Evolutionary conservation across 2,888 invertebrate species (phyloP).

Genomic region (Caradrina kadenii): DNA sequence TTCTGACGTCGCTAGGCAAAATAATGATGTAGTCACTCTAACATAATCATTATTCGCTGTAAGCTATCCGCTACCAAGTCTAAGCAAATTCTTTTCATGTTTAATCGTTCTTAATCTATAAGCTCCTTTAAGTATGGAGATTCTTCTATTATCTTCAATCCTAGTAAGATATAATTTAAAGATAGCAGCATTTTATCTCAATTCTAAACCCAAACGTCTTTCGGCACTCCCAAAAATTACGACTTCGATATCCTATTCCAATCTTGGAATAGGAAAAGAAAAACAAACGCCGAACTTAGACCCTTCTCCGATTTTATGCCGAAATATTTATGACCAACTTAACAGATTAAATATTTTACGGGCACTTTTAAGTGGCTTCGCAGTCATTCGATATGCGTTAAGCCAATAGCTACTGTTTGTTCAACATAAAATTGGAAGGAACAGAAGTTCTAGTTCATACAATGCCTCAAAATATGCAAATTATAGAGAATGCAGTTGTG

Average conservation of each 20-base stretch:
- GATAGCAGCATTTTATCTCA: background rate
- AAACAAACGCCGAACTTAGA: conserved; percentile 53
- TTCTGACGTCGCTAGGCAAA: no score
- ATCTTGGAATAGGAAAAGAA: conserved; percentile 46
- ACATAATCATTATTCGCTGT: no score
- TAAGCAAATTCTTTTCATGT: no score
- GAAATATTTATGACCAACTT: conserved; percentile 66
- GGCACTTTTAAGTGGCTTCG: conserved; percentile 63
- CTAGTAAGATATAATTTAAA: background rate
- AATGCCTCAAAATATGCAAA: background rate
- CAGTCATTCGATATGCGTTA: conserved; percentile 66
- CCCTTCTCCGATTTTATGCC: conserved; percentile 59
- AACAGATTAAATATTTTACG: conserved; percentile 68
- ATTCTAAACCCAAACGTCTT: background rate
- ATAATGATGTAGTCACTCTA: no score
- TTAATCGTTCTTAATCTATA: background rate
- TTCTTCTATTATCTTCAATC: background rate
- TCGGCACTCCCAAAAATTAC: conserved; percentile 31
- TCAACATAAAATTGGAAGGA: background rate
- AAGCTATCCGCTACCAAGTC: no score
- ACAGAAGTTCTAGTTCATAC: conserved; percentile 24
- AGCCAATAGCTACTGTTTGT: conserved; percentile 64
- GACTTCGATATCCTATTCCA: conserved; percentile 44
- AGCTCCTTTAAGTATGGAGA: background rate
- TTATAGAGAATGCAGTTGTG: no score